Evolutionary conservation across 2,113 vertebrate genomes (phyloP).

Genomic region (Brienomyrus brachyistius): DNA sequence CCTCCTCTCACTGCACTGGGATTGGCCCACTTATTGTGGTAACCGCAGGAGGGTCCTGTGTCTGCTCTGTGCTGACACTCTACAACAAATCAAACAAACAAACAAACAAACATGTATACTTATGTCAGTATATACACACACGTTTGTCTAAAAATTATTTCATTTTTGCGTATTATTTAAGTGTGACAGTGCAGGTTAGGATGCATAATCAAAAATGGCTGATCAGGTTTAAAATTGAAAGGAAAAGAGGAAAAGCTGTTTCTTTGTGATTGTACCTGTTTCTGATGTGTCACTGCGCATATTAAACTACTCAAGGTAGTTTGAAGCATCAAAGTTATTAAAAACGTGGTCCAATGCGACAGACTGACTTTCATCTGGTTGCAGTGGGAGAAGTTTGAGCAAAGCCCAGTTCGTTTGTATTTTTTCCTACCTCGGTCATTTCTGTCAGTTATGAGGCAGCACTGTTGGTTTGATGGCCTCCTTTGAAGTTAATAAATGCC

Average conservation of each 20-base stretch:
- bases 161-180: background rate
- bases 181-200: background rate
- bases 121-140: background rate
- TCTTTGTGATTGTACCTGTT: background rate
- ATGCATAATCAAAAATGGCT: background rate
- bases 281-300: background rate
- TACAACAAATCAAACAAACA: background rate
- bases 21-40: background rate
- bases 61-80: background rate
- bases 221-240: background rate
- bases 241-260: background rate
- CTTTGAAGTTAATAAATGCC: conserved; percentile 14
- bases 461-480: background rate
- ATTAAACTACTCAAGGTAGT: background rate
- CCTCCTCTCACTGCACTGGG: background rate
- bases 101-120: background rate
- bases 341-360: background rate
- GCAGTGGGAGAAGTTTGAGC: background rate
- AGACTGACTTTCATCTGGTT: background rate
- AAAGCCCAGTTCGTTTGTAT: background rate
- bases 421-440: background rate
- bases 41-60: background rate
- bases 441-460: background rate
- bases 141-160: background rate
- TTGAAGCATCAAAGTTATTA: background rate